A percentile compares a stretch with the other conserved stretches of the same genome.
These are phyloP conservation scores for Lagria hirta DNA, from an alignment of 2,888 invertebrate genomes.

Conservation along the genomic window DNA sequence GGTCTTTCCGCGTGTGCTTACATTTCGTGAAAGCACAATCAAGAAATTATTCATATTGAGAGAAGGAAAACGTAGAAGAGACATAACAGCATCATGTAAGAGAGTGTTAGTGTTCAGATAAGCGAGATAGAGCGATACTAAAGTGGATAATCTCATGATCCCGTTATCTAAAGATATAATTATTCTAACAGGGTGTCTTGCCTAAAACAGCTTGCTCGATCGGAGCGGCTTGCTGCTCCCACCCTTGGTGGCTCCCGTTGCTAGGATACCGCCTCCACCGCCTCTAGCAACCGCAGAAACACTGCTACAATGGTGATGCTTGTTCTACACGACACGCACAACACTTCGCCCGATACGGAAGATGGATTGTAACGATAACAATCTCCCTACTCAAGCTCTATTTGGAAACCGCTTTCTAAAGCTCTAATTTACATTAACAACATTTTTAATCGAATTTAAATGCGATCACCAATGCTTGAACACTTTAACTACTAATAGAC, in stretches of 20 bases:
- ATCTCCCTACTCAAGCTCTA: constrained; percentile 40
- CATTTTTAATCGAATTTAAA: constrained; percentile 42
- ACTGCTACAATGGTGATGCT: constrained; percentile 56
- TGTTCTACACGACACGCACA: constrained; percentile 55
- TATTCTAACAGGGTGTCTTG: constrained; percentile 57
- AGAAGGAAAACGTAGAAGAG: constrained; percentile 39
- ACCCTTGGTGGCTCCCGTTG: constrained; percentile 44
- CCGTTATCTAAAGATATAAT: constrained; percentile 56
- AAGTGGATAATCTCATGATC: constrained; percentile 57
- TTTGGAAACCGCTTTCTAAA: constrained; percentile 14
- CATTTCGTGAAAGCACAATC: constrained; percentile 36
- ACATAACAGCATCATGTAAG: constrained; percentile 43
- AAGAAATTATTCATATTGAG: constrained; percentile 44
- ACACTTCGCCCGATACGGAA: constrained; percentile 50
- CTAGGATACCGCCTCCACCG: constrained; percentile 54
- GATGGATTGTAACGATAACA: constrained; percentile 53
- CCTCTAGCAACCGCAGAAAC: constrained; percentile 54
- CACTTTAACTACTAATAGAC: constrained; percentile 22
- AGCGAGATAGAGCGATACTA: constrained; percentile 52
- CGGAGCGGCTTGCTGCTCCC: constrained; percentile 42
- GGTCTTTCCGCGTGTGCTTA: constrained; percentile 11
- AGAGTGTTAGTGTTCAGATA: constrained; percentile 50
- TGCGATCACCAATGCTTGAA: constrained; percentile 16
- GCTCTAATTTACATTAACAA: constrained; percentile 41
- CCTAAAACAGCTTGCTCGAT: constrained; percentile 56